A percentile compares a stretch with the other conserved stretches of the same genome.
Evolutionary conservation across 2,113 vertebrate species (phyloP).

Genomic region (Picathartes gymnocephalus): DNA sequence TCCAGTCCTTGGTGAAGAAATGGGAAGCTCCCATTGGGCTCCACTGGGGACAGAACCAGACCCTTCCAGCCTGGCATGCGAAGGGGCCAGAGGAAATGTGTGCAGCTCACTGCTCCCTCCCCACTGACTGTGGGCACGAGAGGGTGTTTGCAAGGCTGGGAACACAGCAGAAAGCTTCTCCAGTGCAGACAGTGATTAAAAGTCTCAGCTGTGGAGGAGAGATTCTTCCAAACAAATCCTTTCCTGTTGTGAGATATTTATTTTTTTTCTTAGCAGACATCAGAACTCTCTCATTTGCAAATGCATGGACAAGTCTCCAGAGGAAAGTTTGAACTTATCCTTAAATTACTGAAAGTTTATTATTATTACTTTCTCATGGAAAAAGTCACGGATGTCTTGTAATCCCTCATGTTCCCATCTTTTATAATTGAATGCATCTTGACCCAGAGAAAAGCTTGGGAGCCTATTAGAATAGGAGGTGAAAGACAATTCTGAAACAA

Average conservation of each 20-base stretch:
- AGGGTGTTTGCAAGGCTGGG: neutral
- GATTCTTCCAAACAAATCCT: conserved; percentile 24
- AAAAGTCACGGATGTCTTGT: conserved; percentile 48
- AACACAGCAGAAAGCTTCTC: neutral
- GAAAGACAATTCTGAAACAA: conserved; percentile 25
- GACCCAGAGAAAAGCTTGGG: conserved; percentile 24
- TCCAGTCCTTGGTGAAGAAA: neutral
- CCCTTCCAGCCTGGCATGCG: neutral
- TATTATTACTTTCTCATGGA: conserved; percentile 68
- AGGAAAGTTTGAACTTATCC: conserved; percentile 54
- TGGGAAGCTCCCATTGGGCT: neutral
- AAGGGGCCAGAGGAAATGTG: neutral
- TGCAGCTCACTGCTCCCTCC: neutral
- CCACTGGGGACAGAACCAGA: neutral
- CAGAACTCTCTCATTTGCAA: conserved; percentile 43
- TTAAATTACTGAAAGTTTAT: conserved; percentile 56
- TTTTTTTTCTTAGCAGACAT: conserved; percentile 34
- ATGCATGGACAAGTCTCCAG: conserved; percentile 49
- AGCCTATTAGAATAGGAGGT: neutral
- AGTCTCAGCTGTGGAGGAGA: neutral
- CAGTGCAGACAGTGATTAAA: neutral
- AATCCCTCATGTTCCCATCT: conserved; percentile 48
- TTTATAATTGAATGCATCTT: conserved; percentile 24
- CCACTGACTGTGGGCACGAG: neutral
- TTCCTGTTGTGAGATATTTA: conserved; percentile 27